A percentile compares a stretch with the other conserved stretches of the same genome.
Evolutionary conservation across 2,888 invertebrate genomes (phyloP).

Genomic region (Dysmachus trigonus): DNA sequence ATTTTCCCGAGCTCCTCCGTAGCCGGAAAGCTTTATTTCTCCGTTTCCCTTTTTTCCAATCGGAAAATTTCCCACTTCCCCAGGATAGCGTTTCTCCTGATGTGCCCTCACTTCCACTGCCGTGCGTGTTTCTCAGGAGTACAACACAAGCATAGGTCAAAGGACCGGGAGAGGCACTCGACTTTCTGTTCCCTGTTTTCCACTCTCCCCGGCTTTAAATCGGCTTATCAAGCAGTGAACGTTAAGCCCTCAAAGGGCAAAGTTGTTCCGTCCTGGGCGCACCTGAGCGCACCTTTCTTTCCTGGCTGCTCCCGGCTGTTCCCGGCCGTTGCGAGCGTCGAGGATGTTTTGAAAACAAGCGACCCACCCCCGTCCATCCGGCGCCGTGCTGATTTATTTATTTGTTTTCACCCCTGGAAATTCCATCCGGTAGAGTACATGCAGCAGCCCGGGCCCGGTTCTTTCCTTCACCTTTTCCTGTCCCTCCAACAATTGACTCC

Average conservation of each 20-base stretch:
- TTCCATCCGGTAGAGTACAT: background rate
- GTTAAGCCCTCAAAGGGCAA: background rate
- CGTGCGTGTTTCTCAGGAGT: background rate
- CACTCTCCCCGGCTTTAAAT: background rate
- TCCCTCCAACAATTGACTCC: conserved; percentile 2
- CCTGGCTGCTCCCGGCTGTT: background rate
- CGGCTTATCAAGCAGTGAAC: conserved; percentile 1
- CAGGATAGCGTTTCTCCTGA: background rate
- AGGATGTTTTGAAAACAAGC: conserved; percentile 11
- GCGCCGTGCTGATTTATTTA: conserved; percentile 13
- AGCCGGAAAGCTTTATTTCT: background rate
- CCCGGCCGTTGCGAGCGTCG: background rate
- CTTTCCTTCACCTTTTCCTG: background rate
- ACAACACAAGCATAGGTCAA: background rate
- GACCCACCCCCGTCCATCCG: background rate
- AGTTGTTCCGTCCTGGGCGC: background rate
- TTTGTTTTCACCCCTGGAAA: conserved; percentile 4
- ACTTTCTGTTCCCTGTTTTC: background rate
- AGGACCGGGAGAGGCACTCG: background rate
- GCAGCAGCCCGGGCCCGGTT: background rate
- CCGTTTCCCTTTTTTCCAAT: background rate
- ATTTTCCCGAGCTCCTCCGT: background rate
- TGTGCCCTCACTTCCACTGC: background rate
- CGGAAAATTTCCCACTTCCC: conserved; percentile 24
- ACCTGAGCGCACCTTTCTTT: background rate